Evolutionary conservation across 2,113 vertebrate genomes (phyloP).

Genomic region (Amia ocellicauda): DNA sequence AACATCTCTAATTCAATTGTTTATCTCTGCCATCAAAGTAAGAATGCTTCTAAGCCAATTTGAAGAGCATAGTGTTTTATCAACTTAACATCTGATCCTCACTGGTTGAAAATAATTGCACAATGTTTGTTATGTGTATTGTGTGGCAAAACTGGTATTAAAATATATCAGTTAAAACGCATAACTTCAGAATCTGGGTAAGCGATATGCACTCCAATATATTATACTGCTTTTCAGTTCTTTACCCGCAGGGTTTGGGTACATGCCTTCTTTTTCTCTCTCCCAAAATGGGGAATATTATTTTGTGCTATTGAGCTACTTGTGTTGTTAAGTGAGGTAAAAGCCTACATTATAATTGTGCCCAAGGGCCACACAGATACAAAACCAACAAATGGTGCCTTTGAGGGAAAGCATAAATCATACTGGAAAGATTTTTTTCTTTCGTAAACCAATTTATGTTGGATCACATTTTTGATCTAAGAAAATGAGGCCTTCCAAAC

Average conservation of each 20-base stretch:
- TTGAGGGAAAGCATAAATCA: conserved; percentile 38
- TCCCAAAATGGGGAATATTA: conserved; percentile 26
- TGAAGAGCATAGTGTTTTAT: no score
- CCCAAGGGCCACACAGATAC: conserved; percentile 31
- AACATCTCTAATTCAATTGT: no score
- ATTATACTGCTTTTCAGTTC: no score
- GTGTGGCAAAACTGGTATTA: no score
- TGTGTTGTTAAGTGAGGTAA: conserved; percentile 33
- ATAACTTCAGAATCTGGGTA: no score
- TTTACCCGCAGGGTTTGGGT: conserved; percentile 8
- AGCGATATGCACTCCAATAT: no score
- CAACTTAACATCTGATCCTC: no score
- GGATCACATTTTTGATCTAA: conserved; percentile 5
- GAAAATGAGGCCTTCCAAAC: background rate
- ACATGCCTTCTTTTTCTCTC: conserved; percentile 12
- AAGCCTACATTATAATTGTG: conserved; percentile 23
- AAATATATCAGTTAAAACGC: no score
- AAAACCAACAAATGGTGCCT: conserved; percentile 32
- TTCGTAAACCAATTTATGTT: conserved; percentile 8
- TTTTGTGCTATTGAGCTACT: conserved; percentile 36
- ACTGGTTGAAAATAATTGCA: no score
- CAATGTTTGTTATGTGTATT: no score
- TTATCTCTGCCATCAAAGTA: no score
- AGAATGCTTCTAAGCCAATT: no score
- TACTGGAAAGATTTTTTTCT: conserved; percentile 1